Base-by-base conservation (phyloP, 1,140 invertebrate genomes). In the Asbolus verrucosus region DNA sequence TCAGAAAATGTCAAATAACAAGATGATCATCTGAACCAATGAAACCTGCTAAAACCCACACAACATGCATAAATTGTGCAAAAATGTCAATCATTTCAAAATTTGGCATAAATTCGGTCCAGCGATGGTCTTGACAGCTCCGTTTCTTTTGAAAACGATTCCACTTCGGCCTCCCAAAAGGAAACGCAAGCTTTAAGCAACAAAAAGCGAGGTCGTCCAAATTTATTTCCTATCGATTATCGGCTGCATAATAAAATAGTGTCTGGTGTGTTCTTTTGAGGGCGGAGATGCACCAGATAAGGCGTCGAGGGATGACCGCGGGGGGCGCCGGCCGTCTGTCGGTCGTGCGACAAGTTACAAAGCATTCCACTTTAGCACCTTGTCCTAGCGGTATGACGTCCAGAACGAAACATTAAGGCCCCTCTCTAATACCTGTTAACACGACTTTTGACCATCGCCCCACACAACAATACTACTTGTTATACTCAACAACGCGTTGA, bases 401-500 rank as follows among this genome's bases (percentile, higher is more conserved):
- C 13, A 18, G 46, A 21, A 54, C 8, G 46, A 8, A n/a, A 36
- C 33, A 36, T 36, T 36, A 36, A n/a, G 33, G 46, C 21, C 41
- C 63, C 21, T 31, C 36, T 67, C 36, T 46, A 67, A 36, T 67
- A 54, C 65, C 43, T 54, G 43, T 67, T 67, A 67, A 67, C 43
- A 54, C 65, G 65, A 67, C 65, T 67, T 67, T 67, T 67, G 65
- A 59, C 65, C 65, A 38, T 36, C 65, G 65, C 65, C 54, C 14
- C 16, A 11, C 54, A 24, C 31, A 31, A 27, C 63, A 27, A 46
- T 19, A 66, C 33, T 54, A 67, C 43, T 67, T 59, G 65, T 67
- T 67, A 43, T 54, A 67, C 36, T 67, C 65, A 67, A 67, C 65
- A 39, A 67, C 63, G 46, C 46, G 46, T 67, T 67, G 65, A 67